Conservation (phyloP, 2,888 invertebrate genomes). For the Synanthedon andrenaeformis region DNA sequence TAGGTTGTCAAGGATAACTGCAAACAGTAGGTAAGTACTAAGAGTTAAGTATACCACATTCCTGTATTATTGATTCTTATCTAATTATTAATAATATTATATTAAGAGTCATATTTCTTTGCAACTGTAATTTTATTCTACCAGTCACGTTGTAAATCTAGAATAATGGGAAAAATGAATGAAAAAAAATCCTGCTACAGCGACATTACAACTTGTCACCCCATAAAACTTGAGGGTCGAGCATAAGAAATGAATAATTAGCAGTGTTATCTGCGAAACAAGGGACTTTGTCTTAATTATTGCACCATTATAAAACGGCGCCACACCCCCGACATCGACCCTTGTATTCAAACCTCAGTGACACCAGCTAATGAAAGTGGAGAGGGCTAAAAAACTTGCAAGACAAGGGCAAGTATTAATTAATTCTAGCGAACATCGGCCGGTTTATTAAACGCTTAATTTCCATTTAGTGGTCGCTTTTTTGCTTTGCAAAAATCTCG, state of each 20-base stretch:
- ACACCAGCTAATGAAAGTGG: slow-evolving; percentile 43
- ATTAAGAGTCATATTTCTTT: too few species aligned
- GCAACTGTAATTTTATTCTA: too few species aligned
- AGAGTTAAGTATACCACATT: too few species aligned
- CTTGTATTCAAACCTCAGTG: slow-evolving; percentile 24
- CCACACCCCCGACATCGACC: slow-evolving; percentile 39
- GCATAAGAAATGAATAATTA: slow-evolving; percentile 57
- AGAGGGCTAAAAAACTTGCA: slow-evolving; percentile 46
- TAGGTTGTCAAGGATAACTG: too few species aligned
- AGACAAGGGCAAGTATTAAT: slow-evolving; percentile 59
- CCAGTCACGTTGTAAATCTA: not conserved
- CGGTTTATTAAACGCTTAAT: slow-evolving; percentile 62
- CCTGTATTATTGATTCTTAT: too few species aligned
- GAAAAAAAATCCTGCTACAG: not conserved
- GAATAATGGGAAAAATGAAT: not conserved
- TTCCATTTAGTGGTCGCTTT: slow-evolving; percentile 52
- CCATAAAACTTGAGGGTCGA: slow-evolving; percentile 50
- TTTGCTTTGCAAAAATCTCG: slow-evolving; percentile 31
- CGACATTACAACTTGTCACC: slow-evolving; percentile 43
- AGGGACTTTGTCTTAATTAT: slow-evolving; percentile 65
- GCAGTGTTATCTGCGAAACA: slow-evolving; percentile 45
- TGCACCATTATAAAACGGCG: slow-evolving; percentile 50
- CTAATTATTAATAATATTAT: too few species aligned
- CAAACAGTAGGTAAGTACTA: too few species aligned
- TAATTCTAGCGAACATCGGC: slow-evolving; percentile 50